Evolutionary conservation across 2,888 invertebrate species (phyloP), one percentile per base, ranked within the genome.

Genomic region (Bugulina stolonifera): DNA sequence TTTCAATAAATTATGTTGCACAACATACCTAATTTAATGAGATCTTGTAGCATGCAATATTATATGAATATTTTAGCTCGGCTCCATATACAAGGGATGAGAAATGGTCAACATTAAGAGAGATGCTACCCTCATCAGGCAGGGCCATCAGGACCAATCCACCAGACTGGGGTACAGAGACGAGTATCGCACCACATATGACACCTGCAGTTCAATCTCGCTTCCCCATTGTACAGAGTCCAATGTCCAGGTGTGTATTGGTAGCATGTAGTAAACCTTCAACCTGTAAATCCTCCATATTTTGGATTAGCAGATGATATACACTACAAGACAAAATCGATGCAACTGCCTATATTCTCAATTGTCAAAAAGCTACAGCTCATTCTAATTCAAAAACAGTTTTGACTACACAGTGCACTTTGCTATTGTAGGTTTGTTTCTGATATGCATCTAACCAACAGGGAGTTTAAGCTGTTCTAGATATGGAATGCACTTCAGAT

Each of bases 391-490:
- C n/a, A n/a, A n/a, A n/a, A n/a, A n/a, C 18, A 55, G 25, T 55
- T 55, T 23, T 55, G 5, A 23, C n/a, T 55, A 18, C 25, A 55
- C 55, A 5, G 25, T 55, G 10, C 10, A 52, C 10, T 14, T 52
- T 14, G 10, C n/a, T 70, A 2, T 70, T 70, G 2, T 29, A 70
- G 70, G 52, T 70, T 70, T 29, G 70, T 70, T 2, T 34, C 70
- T 18, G 70, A 70, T 23, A 70, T 70, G 70, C 70, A 54, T 23
- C 32, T 70, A 14, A 70, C 70, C 35, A 70, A 70, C 70, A 34
- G 70, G 29, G 70, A 70, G 70, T 70, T 70, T 52, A 43, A 54
- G 70, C 23, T 70, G 52, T 70, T 64, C 32, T 64, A 64, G 64
- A 5, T n/a, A n/a, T n/a, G n/a, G n/a, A n/a, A n/a, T n/a, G n/a